These are phyloP conservation scores for Drosophila trichaetosa DNA, from an alignment of 2,888 invertebrate species.

Conservation along the genomic window DNA sequence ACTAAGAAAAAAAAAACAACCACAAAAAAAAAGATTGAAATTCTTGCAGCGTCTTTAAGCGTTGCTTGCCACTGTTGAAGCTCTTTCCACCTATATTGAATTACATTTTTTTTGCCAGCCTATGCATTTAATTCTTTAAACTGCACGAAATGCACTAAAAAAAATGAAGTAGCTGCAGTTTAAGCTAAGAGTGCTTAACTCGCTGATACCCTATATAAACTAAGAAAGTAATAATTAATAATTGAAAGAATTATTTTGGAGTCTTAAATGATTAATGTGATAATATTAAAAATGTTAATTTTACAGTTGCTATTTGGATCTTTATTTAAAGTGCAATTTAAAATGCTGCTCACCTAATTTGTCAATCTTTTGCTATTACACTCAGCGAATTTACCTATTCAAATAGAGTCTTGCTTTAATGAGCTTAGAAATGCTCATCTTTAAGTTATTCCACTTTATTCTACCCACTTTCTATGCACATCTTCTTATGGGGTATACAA, in stretches of 20 bases:
- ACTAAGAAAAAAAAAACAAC: not conserved
- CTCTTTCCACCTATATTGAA: conserved; percentile 59
- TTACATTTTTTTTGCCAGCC: conserved; percentile 63
- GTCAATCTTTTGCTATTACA: not conserved
- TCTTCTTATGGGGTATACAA: conserved; percentile 15
- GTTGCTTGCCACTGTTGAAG: conserved; percentile 21
- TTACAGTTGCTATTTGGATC: not conserved
- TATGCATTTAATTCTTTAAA: conserved; percentile 39
- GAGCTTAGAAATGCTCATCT: not conserved
- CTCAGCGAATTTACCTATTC: not conserved
- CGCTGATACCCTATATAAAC: conserved; percentile 23
- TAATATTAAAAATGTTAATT: not conserved
- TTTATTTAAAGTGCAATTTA: not conserved
- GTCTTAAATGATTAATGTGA: not conserved
- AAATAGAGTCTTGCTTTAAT: not conserved
- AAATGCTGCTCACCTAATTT: not conserved
- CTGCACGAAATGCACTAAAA: conserved; percentile 43
- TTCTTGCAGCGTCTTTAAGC: conserved; percentile 37
- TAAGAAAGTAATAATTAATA: not conserved
- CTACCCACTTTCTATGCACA: conserved; percentile 1
- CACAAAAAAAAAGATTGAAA: not conserved
- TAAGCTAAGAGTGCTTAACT: not conserved
- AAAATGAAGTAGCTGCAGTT: not conserved
- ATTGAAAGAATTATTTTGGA: not conserved
- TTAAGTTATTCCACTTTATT: not conserved